These are phyloP conservation scores for Zygaena filipendulae DNA, from an alignment of 2,888 invertebrate genomes.

Conservation along the genomic window DNA sequence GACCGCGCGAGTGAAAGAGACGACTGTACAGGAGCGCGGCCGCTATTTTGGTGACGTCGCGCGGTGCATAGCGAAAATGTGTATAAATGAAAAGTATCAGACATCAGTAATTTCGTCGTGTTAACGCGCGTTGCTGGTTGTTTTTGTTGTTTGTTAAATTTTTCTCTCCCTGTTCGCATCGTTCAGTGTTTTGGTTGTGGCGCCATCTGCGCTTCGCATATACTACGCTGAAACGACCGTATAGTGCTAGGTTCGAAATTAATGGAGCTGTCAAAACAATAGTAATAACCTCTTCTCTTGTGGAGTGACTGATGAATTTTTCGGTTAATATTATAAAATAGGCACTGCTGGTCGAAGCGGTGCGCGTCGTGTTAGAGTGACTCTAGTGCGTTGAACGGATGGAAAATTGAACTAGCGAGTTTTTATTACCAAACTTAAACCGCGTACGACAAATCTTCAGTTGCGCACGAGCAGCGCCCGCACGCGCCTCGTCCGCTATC, in stretches of 20 bases:
- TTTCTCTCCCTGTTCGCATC: constrained; percentile 27
- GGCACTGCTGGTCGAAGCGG: too few species aligned
- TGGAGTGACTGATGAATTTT: constrained; percentile 22
- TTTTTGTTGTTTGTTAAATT: constrained; percentile 42
- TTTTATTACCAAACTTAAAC: constrained; percentile 58
- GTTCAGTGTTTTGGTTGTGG: constrained; percentile 18
- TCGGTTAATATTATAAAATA: constrained; percentile 4
- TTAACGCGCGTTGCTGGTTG: constrained; percentile 66
- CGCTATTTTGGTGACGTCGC: constrained; percentile 56
- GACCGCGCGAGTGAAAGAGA: constrained; percentile 45
- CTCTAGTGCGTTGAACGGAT: too few species aligned
- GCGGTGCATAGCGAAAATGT: constrained; percentile 62
- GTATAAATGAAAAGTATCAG: constrained; percentile 66
- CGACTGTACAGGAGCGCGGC: constrained; percentile 33
- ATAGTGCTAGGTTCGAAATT: constrained; percentile 35
- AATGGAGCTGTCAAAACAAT: constrained; percentile 56
- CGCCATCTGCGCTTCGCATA: constrained; percentile 41
- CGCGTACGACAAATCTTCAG: constrained; percentile 64
- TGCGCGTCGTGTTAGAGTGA: too few species aligned
- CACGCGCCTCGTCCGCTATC: constrained; percentile 41
- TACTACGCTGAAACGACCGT: constrained; percentile 19
- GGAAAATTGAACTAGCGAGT: constrained; percentile 61
- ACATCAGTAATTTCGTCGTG: constrained; percentile 65
- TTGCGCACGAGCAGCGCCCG: constrained; percentile 60
- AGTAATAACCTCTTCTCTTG: constrained; percentile 22